Conservation (phyloP, 1,140 invertebrate species). For the Coptotermes formosanus region DNA sequence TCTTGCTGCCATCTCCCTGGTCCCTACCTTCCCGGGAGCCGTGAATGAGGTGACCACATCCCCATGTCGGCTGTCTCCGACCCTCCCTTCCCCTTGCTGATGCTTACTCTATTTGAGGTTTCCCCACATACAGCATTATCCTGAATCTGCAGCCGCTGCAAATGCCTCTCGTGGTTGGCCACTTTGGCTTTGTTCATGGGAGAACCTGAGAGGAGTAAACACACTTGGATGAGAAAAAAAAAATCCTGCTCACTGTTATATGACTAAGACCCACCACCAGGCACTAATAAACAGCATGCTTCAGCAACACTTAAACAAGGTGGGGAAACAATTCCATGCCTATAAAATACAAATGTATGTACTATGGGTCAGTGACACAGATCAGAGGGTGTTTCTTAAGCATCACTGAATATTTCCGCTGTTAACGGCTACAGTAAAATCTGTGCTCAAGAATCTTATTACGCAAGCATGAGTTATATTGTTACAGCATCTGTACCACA, state of each 20-base stretch:
- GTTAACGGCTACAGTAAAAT: too few relatives aligned
- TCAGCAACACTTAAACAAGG: background rate
- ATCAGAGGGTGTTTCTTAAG: too few relatives aligned
- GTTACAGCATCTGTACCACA: too few relatives aligned
- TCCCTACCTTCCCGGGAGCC: conserved; percentile 20
- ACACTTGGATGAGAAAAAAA: conserved; percentile 20
- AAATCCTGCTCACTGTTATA: background rate
- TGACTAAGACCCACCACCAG: background rate
- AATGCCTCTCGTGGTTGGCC: conserved; percentile 63
- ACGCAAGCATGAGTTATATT: too few relatives aligned
- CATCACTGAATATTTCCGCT: too few relatives aligned
- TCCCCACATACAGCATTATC: conserved; percentile 45
- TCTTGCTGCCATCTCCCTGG: background rate
- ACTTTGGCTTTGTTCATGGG: conserved; percentile 75
- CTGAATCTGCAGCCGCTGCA: conserved; percentile 54
- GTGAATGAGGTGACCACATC: background rate
- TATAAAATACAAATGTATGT: too few relatives aligned
- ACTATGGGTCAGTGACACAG: too few relatives aligned
- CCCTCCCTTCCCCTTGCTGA: conserved; percentile 22
- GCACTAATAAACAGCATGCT: background rate
- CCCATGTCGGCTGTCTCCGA: conserved; percentile 22
- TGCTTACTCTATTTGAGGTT: conserved; percentile 68
- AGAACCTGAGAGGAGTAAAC: conserved; percentile 56
- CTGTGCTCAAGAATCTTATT: too few relatives aligned
- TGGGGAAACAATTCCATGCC: too few relatives aligned